Base-by-base conservation (phyloP, 2,797 vertebrate genomes). In the Sebastes baramenuke region DNA sequence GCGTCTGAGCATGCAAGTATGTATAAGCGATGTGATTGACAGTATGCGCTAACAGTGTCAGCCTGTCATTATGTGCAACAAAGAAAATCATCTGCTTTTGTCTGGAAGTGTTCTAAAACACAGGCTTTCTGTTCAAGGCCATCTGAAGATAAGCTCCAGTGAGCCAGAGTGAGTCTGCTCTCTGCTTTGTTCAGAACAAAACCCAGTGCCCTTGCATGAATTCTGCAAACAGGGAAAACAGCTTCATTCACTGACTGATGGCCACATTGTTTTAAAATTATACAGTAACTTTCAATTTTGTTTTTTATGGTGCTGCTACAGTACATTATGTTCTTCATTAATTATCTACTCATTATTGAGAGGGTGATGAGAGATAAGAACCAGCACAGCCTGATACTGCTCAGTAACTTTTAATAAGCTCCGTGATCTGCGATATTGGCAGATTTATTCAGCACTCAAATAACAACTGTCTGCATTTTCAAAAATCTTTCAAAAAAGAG, bases 141-240 rank as follows among this genome's bases (percentile, higher is more conserved):
- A 82, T 91, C 86, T 87, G 84, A 89, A 90, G 93, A 91, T 91
- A 87, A 89, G 86, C 79, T 85, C 77, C 84, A 85, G 46, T 79
- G 46, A 88, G 74, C 67, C 73, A 20, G 59, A 27, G 58, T 52
- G 67, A 81, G 81, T 75, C 70, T 83, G 54, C 72, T 88, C 80
- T 30, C 38, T 69, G 55, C 72, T 84, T 68, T 61, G 68, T 38
- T 72, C 77, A 67, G 36, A 85, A 69, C 29, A 85, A 81, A 85
- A 60, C 29, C 46, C 65, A 75, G 22, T 34, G 32, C 20, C 67
- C 84, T 72, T 61, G 56, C 54, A 69, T 25, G 34, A 67, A 79
- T 81, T 74, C 32, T 65, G 66, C 8, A 29, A 72, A 67, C 30
- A 67, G n/a, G 11, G 64, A 74, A 78, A 72, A 69, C 56, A 66